Evolutionary conservation across 2,113 vertebrate species (phyloP).

Genomic region (Peromyscus polionotus): DNA sequence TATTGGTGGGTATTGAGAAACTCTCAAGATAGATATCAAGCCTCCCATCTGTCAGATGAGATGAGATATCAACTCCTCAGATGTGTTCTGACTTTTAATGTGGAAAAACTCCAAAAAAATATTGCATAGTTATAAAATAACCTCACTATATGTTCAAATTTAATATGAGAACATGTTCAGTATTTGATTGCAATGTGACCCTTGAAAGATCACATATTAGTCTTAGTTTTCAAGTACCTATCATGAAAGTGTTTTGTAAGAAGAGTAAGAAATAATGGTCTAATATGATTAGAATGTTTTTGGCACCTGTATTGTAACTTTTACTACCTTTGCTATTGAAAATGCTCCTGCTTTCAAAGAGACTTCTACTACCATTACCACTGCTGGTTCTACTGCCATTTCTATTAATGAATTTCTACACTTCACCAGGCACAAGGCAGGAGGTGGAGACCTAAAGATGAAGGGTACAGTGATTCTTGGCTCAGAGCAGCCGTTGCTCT

Average conservation of each 20-base stretch:
- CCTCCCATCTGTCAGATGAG: background rate
- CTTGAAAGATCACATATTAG: background rate
- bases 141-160: background rate
- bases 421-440: background rate
- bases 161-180: background rate
- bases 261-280: background rate
- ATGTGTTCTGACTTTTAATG: background rate
- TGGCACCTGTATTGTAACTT: background rate
- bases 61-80: background rate
- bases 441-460: background rate
- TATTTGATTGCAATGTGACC: background rate
- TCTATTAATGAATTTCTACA: background rate
- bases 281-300: background rate
- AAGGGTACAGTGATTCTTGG: background rate
- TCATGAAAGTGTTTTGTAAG: background rate
- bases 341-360: background rate
- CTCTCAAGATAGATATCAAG: background rate
- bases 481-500: conserved; percentile 3
- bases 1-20: background rate
- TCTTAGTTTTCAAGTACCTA: background rate
- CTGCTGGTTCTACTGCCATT: background rate
- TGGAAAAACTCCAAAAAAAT: background rate
- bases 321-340: background rate
- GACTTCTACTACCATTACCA: background rate
- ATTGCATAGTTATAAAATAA: background rate